Evolutionary conservation across 2,113 vertebrate species (phyloP).

Genomic region (Myrmecophaga tridactyla): DNA sequence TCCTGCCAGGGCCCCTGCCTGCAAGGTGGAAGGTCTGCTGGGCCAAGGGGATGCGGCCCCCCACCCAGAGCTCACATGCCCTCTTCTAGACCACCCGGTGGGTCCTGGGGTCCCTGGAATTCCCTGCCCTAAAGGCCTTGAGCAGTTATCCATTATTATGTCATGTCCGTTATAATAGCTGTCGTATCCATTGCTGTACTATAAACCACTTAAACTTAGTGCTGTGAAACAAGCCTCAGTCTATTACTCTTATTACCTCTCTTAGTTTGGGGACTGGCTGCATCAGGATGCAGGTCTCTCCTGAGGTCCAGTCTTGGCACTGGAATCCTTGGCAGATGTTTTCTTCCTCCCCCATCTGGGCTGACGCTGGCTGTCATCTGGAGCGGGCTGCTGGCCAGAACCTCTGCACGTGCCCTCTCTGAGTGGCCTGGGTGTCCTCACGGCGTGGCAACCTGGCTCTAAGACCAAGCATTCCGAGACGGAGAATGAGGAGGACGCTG

Average conservation of each 20-base stretch:
- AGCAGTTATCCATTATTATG: too few species aligned
- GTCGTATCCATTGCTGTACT: background rate
- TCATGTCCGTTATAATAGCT: too few species aligned
- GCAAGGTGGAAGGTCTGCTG: background rate
- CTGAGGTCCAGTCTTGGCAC: background rate
- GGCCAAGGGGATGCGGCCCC: background rate
- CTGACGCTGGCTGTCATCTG: background rate
- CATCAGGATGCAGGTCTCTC: background rate
- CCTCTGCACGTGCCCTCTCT: background rate
- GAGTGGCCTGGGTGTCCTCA: background rate
- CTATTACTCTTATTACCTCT: background rate
- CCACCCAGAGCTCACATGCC: background rate
- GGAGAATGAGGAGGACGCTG: background rate
- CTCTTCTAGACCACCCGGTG: background rate
- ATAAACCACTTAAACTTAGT: background rate
- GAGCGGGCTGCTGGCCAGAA: too few species aligned
- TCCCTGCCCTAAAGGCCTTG: background rate
- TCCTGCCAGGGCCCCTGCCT: background rate
- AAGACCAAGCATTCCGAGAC: too few species aligned
- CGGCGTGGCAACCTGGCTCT: rapidly evolving
- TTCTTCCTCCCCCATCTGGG: background rate
- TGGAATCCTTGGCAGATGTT: background rate
- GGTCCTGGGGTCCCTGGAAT: background rate
- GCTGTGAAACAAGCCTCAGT: rapidly evolving
- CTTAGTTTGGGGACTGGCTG: rapidly evolving